These are phyloP conservation scores for Caloenas nicobarica DNA, from an alignment of 2,113 vertebrate species.

Conservation along the genomic window DNA sequence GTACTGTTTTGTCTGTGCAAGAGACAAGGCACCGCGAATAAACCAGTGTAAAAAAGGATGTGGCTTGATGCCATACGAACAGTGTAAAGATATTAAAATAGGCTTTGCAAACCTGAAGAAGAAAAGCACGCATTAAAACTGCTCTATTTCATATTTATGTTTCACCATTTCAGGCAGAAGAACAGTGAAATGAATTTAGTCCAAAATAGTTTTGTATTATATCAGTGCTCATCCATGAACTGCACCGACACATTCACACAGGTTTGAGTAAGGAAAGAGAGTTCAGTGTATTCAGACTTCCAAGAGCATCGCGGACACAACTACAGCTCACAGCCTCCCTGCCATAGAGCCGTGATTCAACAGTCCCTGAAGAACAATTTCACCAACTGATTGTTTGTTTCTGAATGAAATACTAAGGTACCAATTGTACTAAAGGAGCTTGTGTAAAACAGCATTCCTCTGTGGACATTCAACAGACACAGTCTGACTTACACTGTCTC, in stretches of 20 bases:
- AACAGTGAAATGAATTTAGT: neutral
- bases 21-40: neutral
- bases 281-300: accelerated
- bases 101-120: neutral
- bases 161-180: neutral
- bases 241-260: accelerated
- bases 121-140: neutral
- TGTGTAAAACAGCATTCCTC: neutral
- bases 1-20: neutral
- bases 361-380: neutral
- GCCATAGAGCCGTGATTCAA: neutral
- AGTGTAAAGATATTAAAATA: neutral
- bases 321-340: neutral
- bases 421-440: neutral
- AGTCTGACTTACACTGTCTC: neutral
- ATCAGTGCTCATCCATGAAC: neutral
- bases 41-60: neutral
- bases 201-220: neutral
- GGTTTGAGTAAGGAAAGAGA: neutral
- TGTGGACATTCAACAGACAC: neutral
- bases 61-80: neutral
- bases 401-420: neutral
- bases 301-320: neutral
- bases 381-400: neutral
- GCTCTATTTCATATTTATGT: neutral